Percentiles rank a stretch among this genome's conserved stretches.
Conservation (phyloP, 1,140 invertebrate species). For the Drosophila sechellia region DNA sequence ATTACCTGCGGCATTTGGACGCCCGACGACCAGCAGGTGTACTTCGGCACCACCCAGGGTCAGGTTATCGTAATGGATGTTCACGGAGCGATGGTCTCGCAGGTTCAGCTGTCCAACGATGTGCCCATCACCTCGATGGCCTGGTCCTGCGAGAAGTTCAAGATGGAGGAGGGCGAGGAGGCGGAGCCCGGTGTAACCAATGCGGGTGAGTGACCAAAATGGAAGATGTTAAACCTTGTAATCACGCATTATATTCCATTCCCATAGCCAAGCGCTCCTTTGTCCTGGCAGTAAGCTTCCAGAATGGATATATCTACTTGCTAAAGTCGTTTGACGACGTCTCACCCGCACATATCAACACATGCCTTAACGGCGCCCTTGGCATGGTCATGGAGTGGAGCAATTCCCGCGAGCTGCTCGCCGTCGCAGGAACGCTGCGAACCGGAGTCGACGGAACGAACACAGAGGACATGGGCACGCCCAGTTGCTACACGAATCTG, state of each 20-base stretch:
- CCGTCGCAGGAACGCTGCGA: conserved; percentile 92
- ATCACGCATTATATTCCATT: conserved; percentile 21
- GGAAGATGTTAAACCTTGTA: not conserved
- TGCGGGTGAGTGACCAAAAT: conserved; percentile 67
- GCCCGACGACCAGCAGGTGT: conserved; percentile 98
- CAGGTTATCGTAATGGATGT: conserved; percentile 98
- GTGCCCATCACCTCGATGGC: conserved; percentile 95
- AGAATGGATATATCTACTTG: conserved; percentile 94
- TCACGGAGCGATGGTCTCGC: conserved; percentile 96
- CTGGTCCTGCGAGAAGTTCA: conserved; percentile 99
- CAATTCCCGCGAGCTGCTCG: conserved; percentile 95
- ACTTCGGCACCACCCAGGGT: conserved; percentile 96
- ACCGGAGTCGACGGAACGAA: conserved; percentile 61
- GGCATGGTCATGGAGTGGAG: conserved; percentile 97
- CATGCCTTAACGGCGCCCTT: conserved; percentile 88
- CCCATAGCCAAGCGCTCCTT: conserved; percentile 87
- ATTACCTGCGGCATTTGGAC: conserved; percentile 99
- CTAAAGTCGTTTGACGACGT: conserved; percentile 97
- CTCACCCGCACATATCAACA: conserved; percentile 89
- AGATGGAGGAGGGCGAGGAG: conserved; percentile 97
- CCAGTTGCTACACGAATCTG: conserved; percentile 71
- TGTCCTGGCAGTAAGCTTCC: conserved; percentile 94
- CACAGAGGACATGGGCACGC: conserved; percentile 74
- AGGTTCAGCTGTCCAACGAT: conserved; percentile 92
- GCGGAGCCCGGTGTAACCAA: conserved; percentile 86